A percentile compares a stretch with the other conserved stretches of the same genome.
phyloP scores from a whole-genome alignment of 2,113 vertebrate species.

The Cryptotis parvus region DNA sequence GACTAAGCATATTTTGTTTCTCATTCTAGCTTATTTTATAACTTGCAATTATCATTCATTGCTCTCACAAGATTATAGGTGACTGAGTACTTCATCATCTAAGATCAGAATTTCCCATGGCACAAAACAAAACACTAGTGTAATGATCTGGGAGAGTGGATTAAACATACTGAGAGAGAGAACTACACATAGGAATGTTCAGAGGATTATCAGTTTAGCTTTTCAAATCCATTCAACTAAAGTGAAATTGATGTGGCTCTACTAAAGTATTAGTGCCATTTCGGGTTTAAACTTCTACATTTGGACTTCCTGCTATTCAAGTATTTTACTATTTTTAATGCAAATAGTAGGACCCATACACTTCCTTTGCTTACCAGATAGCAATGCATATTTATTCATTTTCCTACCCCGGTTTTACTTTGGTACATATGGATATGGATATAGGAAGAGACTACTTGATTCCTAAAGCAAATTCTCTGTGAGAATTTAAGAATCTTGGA shows the following conservation, averaged over 20 bases:
- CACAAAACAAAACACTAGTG: slow-evolving; percentile 71
- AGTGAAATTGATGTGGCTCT: slow-evolving; percentile 59
- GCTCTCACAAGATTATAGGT: slow-evolving; percentile 65
- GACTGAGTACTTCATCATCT: slow-evolving; percentile 71
- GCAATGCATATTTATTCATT: background rate
- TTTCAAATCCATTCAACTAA: slow-evolving; percentile 59
- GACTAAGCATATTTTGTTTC: slow-evolving; percentile 61
- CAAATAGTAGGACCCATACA: background rate
- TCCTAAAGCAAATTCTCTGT: background rate
- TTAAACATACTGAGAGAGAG: slow-evolving; percentile 58
- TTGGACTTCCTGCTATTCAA: background rate
- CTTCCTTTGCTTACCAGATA: background rate
- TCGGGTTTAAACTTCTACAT: background rate
- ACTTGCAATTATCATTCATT: slow-evolving; percentile 70
- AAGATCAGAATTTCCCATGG: slow-evolving; percentile 72
- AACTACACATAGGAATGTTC: slow-evolving; percentile 43
- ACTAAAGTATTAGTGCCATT: background rate
- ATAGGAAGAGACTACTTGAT: rapidly evolving
- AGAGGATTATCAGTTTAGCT: slow-evolving; percentile 62
- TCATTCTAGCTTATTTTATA: slow-evolving; percentile 62
- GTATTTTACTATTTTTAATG: background rate
- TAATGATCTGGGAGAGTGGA: slow-evolving; percentile 71
- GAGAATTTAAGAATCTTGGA: background rate
- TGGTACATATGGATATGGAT: rapidly evolving
- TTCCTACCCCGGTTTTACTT: background rate